Conservation (phyloP, 92 coral and sea anemone genomes). For the Zoanthus gigantus region DNA sequence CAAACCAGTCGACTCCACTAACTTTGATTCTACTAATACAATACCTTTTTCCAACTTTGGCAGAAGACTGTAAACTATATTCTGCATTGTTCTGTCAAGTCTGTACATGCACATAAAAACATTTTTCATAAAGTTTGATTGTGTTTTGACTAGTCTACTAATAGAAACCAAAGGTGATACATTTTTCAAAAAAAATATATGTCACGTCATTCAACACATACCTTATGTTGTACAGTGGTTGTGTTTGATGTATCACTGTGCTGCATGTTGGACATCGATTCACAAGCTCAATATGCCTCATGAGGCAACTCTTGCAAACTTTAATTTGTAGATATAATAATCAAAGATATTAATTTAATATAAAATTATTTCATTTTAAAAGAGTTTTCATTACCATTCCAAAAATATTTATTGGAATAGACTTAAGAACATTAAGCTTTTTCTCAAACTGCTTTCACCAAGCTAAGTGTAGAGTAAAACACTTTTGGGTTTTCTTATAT, state of each 20-base stretch:
- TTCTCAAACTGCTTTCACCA: no score
- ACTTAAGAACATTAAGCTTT: no score
- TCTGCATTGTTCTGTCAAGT: conserved; percentile 91
- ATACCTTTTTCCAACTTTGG: conserved; percentile 88
- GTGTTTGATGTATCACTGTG: conserved; percentile 86
- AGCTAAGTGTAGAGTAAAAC: no score
- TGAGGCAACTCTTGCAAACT: conserved; percentile 96
- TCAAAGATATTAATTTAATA: no score
- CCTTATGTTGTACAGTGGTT: conserved; percentile 92
- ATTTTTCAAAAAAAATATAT: background rate
- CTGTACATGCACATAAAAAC: conserved; percentile 28
- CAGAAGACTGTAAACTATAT: conserved; percentile 86
- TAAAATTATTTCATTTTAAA: no score
- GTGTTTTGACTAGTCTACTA: background rate
- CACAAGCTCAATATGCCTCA: conserved; percentile 83
- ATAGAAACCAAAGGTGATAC: background rate
- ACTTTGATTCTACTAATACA: background rate
- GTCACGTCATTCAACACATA: background rate
- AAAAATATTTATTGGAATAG: no score
- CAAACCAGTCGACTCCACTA: no score
- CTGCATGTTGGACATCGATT: conserved; percentile 91
- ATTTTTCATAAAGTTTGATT: background rate
- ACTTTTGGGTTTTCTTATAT: no score
- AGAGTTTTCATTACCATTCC: no score
- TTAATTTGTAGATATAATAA: background rate